Evolutionary conservation across 2,113 vertebrate species (phyloP).

Genomic region (Chionomys nivalis): DNA sequence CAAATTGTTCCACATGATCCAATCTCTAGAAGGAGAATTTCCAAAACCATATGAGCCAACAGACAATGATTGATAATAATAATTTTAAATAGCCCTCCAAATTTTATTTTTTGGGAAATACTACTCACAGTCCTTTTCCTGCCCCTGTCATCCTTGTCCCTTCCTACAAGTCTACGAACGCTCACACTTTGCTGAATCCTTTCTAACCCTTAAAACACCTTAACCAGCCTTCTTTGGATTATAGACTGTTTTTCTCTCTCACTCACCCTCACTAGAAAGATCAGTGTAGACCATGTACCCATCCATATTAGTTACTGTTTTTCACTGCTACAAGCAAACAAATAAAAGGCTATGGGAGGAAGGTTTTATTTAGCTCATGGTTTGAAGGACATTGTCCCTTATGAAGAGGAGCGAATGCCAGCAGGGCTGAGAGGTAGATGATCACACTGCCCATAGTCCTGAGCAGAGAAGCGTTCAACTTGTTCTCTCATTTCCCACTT

Average conservation of each 20-base stretch:
- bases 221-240: not conserved
- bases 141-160: not conserved
- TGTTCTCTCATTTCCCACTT: not conserved
- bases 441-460: not conserved
- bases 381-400: not conserved
- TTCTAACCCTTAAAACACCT: not conserved
- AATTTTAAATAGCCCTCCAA: not conserved
- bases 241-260: not conserved
- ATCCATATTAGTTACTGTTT: not conserved
- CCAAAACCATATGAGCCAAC: constrained; percentile 12
- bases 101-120: not conserved
- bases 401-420: not conserved
- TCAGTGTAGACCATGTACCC: not conserved
- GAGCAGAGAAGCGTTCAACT: not conserved
- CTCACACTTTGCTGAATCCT: not conserved
- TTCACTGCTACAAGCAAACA: not conserved
- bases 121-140: not conserved
- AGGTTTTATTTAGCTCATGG: not conserved
- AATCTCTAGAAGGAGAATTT: not conserved
- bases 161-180: not conserved
- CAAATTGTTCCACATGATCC: not conserved
- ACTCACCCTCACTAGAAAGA: not conserved
- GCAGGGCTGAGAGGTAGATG: not conserved
- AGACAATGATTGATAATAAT: not conserved
- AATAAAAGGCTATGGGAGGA: not conserved